These are phyloP conservation scores for Cephus pulcher DNA, from an alignment of 2,888 invertebrate species.

Conservation along the genomic window DNA sequence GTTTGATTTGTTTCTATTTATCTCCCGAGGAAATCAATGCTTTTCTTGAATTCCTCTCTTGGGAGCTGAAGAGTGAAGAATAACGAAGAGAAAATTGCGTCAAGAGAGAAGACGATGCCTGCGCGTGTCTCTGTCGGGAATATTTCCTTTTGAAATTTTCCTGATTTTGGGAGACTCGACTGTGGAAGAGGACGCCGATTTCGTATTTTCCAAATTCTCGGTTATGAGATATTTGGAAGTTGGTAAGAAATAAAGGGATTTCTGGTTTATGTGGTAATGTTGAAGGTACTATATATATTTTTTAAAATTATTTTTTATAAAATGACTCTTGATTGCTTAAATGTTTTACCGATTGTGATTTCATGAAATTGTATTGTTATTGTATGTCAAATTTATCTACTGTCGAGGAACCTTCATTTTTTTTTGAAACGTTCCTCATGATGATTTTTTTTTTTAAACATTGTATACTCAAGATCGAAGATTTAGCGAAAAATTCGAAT, in stretches of 20 bases:
- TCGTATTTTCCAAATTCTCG: background rate
- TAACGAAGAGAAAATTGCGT: conserved; percentile 17
- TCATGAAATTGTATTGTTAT: background rate
- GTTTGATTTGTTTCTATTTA: background rate
- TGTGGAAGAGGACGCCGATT: background rate
- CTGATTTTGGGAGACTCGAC: background rate
- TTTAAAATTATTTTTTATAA: background rate
- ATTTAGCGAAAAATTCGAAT: background rate
- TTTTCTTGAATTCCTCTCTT: background rate
- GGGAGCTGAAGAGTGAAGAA: background rate
- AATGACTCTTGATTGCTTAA: no score
- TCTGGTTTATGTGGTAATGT: background rate
- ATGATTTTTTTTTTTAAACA: background rate
- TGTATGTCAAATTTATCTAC: background rate
- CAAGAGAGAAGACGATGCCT: conserved; percentile 19
- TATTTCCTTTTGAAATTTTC: conserved; percentile 20
- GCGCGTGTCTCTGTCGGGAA: background rate
- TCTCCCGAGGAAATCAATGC: background rate
- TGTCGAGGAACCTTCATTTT: background rate
- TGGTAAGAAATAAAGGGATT: background rate
- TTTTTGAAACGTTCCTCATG: background rate
- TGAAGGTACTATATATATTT: background rate
- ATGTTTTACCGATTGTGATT: no score
- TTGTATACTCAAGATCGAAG: background rate
- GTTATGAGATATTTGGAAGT: background rate